Conservation (phyloP, 2,113 vertebrate genomes). For the Dendropsophus ebraccatus region DNA sequence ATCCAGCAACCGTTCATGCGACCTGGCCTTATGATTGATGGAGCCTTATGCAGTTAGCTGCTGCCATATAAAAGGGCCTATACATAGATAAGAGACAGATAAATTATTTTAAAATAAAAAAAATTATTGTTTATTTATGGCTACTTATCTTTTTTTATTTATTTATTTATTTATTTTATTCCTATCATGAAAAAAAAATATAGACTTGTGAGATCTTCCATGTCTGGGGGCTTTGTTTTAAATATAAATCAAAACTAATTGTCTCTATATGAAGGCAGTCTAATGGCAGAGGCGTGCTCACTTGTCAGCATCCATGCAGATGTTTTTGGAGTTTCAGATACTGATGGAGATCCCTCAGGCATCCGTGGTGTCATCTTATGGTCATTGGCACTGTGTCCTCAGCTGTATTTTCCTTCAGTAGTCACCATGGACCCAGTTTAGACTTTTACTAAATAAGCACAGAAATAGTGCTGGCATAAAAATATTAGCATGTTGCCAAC, state of each 20-base stretch:
- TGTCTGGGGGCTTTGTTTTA: conserved; percentile 43
- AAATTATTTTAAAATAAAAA: too few relatives aligned
- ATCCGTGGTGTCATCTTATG: conserved; percentile 17
- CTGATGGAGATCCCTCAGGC: conserved; percentile 8
- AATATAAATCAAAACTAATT: conserved; percentile 48
- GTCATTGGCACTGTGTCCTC: conserved; percentile 39
- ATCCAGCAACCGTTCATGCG: too few relatives aligned
- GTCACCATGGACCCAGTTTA: conserved; percentile 23
- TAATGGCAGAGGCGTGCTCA: conserved; percentile 14
- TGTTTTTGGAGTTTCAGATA: conserved; percentile 25
- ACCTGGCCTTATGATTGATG: too few relatives aligned
- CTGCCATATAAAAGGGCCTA: background rate
- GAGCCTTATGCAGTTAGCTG: too few relatives aligned
- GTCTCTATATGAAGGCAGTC: conserved; percentile 25
- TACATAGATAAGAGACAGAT: background rate
- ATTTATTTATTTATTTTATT: background rate
- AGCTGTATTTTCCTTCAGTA: conserved; percentile 30
- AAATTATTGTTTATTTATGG: background rate
- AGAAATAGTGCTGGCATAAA: conserved; percentile 40
- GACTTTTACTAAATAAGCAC: conserved; percentile 38
- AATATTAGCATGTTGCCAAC: conserved; percentile 38
- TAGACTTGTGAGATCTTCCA: conserved; percentile 19
- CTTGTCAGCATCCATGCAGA: conserved; percentile 33
- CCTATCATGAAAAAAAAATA: background rate
- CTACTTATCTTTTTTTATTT: background rate